Percentiles rank a stretch among this genome's conserved stretches.
phyloP scores from a whole-genome alignment of 2,113 vertebrate species.

The Scalopus aquaticus region DNA sequence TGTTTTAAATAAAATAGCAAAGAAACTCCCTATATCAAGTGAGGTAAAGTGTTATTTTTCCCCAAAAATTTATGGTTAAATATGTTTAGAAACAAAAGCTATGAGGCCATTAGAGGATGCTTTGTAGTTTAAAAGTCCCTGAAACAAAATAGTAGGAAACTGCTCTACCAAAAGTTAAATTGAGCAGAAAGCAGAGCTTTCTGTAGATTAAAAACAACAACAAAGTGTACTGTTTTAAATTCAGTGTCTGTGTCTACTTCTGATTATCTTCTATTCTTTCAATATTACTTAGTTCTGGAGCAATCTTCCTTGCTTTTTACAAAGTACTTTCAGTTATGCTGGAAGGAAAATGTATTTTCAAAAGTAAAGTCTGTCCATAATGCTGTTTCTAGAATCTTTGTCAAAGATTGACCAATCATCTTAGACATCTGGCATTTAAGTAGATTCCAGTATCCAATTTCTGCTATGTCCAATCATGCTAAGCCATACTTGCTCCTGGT shows the following conservation, averaged over 20 bases:
- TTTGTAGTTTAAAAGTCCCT: neutral
- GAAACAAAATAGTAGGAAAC: neutral
- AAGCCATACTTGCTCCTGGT: neutral
- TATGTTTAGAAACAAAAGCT: neutral
- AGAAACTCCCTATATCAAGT: neutral
- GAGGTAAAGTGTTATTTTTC: neutral
- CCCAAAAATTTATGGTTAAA: neutral
- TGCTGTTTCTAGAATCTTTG: neutral
- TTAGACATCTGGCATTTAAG: neutral
- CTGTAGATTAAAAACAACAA: neutral
- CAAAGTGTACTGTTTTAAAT: neutral
- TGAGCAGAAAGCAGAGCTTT: neutral
- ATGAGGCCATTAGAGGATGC: neutral
- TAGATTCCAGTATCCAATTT: neutral
- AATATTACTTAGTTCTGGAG: neutral
- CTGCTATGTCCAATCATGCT: neutral
- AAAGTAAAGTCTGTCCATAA: neutral
- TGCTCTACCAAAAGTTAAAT: neutral
- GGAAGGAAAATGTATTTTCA: neutral
- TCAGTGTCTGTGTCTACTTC: neutral
- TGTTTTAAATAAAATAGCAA: slow-evolving; percentile 31
- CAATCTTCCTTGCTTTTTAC: neutral
- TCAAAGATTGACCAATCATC: neutral
- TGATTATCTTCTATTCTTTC: neutral
- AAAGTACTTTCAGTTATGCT: neutral